phyloP scores from a whole-genome alignment of 2,113 vertebrate species.

The Picathartes gymnocephalus region DNA sequence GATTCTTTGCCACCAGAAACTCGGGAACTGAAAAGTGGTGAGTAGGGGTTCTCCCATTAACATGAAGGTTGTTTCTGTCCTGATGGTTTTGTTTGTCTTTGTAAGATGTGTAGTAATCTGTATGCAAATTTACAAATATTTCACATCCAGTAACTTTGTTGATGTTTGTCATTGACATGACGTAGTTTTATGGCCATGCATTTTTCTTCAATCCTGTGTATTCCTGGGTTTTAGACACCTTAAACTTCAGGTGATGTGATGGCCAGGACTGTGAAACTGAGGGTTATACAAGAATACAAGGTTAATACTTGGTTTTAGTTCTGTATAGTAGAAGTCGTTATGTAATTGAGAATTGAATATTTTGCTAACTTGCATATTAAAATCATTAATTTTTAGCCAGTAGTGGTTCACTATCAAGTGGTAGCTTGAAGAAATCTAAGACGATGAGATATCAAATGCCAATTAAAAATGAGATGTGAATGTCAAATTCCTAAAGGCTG shows the following conservation, averaged over 20 bases:
- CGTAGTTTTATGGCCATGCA: background rate
- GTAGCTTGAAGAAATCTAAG: background rate
- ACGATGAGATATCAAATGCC: background rate
- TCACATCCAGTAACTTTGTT: background rate
- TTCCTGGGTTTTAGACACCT: background rate
- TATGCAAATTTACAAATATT: background rate
- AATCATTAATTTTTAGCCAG: background rate
- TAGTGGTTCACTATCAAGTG: too few relatives aligned
- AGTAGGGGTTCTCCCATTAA: background rate
- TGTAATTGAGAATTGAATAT: background rate
- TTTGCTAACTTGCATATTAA: background rate
- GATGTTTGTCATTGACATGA: background rate
- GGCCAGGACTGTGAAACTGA: background rate
- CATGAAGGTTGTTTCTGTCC: background rate
- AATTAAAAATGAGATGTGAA: background rate
- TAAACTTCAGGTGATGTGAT: background rate
- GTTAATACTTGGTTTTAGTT: background rate
- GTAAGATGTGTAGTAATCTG: background rate
- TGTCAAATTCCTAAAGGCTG: background rate
- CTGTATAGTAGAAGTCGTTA: background rate
- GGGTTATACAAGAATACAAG: background rate
- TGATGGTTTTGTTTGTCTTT: background rate
- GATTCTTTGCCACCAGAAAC: conserved; percentile 86
- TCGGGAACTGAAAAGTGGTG: conserved; percentile 86
- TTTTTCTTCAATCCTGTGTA: background rate